phyloP scores from a whole-genome alignment of 2,888 invertebrate species.

The Synanthedon vespiformis region DNA sequence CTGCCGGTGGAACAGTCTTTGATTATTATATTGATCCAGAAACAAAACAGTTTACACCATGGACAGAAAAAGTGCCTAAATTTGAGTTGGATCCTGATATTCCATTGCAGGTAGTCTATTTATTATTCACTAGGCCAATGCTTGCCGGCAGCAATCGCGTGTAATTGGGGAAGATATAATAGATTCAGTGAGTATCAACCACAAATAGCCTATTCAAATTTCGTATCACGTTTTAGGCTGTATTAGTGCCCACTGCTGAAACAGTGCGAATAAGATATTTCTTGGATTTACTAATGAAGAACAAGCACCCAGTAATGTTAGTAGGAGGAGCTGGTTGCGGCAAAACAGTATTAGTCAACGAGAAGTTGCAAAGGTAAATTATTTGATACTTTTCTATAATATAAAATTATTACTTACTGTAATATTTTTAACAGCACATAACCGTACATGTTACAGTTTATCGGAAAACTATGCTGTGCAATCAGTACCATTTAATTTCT shows the following conservation, averaged over 20 bases:
- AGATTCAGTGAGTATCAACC: too few species aligned
- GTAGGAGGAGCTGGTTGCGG: conserved; percentile 95
- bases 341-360: conserved; percentile 87
- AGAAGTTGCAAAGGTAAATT: conserved; percentile 72
- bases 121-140: too few species aligned
- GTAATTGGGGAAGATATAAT: too few species aligned
- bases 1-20: conserved; percentile 91
- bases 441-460: conserved; percentile 50
- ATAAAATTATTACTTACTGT: neutral
- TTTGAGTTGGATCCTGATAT: conserved; percentile 93
- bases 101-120: conserved; percentile 79
- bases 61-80: conserved; percentile 90
- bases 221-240: conserved; percentile 71
- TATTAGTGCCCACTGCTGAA: conserved; percentile 92
- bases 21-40: conserved; percentile 94
- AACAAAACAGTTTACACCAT: conserved; percentile 88
- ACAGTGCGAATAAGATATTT: conserved; percentile 91
- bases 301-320: conserved; percentile 92
- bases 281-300: conserved; percentile 88
- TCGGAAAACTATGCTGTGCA: conserved; percentile 89
- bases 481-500: conserved; percentile 96
- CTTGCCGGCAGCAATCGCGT: too few species aligned
- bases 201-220: too few species aligned
- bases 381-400: neutral
- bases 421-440: neutral